Conservation (phyloP, 2,888 invertebrate genomes). For the Syrphus vitripennis region DNA sequence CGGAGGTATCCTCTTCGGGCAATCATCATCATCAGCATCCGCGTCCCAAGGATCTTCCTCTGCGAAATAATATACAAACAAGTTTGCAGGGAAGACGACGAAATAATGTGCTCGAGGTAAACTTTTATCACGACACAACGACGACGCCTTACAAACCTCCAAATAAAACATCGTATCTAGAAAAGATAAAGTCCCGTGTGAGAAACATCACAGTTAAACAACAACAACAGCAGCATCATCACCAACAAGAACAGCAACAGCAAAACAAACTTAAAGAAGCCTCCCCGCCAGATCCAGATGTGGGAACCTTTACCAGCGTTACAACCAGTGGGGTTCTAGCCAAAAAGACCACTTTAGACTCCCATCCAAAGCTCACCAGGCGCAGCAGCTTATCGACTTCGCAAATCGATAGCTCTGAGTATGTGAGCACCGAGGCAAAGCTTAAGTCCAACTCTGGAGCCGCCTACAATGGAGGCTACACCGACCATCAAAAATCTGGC, state of each 20-base stretch:
- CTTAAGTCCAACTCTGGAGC: conserved; percentile 75
- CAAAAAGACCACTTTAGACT: conserved; percentile 81
- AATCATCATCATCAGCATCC: conserved; percentile 36
- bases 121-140: conserved; percentile 83
- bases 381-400: conserved; percentile 87
- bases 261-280: conserved; percentile 75
- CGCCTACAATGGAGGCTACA: conserved; percentile 76
- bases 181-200: conserved; percentile 85
- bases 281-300: conserved; percentile 79
- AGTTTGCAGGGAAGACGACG: conserved; percentile 78
- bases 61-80: conserved; percentile 37
- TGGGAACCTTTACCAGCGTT: conserved; percentile 87
- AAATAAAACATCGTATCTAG: conserved; percentile 82
- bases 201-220: conserved; percentile 80
- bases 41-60: conserved; percentile 57
- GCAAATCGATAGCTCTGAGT: conserved; percentile 86
- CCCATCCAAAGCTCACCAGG: conserved; percentile 79
- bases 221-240: conserved; percentile 80
- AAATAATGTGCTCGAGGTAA: conserved; percentile 85
- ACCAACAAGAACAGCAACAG: conserved; percentile 81
- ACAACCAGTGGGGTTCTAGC: conserved; percentile 88
- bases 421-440: conserved; percentile 81
- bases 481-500: conserved; percentile 80
- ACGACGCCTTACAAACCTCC: conserved; percentile 41
- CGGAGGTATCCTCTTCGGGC: conserved; percentile 41